Conservation (phyloP, 2,113 vertebrate genomes). For the Numenius arquata region DNA sequence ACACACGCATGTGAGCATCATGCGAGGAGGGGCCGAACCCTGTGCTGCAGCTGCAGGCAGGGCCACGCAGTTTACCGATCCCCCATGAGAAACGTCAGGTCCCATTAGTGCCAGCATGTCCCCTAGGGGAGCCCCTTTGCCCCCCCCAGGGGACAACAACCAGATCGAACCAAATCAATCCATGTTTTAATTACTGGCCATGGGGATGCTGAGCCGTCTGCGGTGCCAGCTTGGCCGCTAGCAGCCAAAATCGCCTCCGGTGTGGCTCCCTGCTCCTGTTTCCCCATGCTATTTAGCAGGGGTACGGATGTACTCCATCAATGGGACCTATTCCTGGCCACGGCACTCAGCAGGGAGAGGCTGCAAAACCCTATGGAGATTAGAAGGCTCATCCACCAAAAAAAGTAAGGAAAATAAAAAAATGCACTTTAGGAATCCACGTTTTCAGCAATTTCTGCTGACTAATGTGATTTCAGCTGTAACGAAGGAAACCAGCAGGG, state of each 20-base stretch:
- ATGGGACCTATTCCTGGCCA: not conserved
- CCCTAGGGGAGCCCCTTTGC: not conserved
- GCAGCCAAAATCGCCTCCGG: not conserved
- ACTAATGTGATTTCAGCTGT: not conserved
- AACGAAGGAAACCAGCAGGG: not conserved
- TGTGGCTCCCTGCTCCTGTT: not conserved
- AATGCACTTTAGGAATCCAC: not conserved
- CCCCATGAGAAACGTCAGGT: not conserved
- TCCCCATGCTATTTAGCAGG: not conserved
- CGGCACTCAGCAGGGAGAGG: not conserved
- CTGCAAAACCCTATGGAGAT: not conserved
- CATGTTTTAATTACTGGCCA: slow-evolving; percentile 22
- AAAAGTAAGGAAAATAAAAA: not conserved
- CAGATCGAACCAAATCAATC: slow-evolving; percentile 39
- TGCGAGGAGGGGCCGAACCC: rapidly evolving
- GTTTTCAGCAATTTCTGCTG: not conserved
- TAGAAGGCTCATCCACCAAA: not conserved
- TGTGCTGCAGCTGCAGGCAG: rapidly evolving
- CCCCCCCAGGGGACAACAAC: not conserved
- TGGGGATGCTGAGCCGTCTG: not conserved
- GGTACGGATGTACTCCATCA: not conserved
- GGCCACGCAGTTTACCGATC: not conserved
- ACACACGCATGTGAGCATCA: rapidly evolving
- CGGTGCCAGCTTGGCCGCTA: not conserved
- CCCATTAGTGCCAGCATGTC: rapidly evolving